Conservation (phyloP, 2,888 invertebrate species). For the Napeogenes inachia region DNA sequence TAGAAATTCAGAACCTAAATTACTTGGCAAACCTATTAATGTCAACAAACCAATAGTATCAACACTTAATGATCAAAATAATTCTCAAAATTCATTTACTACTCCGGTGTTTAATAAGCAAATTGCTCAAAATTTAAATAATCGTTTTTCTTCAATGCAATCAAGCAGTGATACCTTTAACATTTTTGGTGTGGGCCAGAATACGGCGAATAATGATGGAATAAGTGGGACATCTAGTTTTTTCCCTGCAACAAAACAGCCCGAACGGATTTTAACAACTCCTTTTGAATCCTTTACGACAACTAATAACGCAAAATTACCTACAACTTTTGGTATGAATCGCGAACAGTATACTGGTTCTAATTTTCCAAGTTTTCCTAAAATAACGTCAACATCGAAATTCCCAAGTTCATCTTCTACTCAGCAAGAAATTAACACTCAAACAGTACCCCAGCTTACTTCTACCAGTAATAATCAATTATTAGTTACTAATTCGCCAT, state of each 20-base stretch:
- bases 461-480: background rate
- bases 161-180: background rate
- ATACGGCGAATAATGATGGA: background rate
- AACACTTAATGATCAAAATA: too few species aligned
- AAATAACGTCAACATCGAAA: background rate
- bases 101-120: too few species aligned
- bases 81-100: too few species aligned
- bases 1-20: background rate
- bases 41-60: slow-evolving; percentile 1
- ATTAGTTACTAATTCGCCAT: background rate
- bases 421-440: slow-evolving; percentile 1
- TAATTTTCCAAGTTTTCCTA: background rate
- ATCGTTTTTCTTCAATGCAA: slow-evolving; percentile 1
- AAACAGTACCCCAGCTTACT: slow-evolving; percentile 5
- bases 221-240: slow-evolving; percentile 15
- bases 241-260: slow-evolving; percentile 37
- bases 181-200: background rate
- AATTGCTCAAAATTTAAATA: slow-evolving; percentile 8
- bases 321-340: slow-evolving; percentile 5
- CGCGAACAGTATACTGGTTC: background rate
- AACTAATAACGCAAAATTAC: background rate
- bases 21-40: background rate
- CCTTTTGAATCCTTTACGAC: slow-evolving; percentile 40
- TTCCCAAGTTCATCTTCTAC: background rate
- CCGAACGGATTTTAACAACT: slow-evolving; percentile 47